phyloP scores from a whole-genome alignment of 2,888 invertebrate genomes.

The Neoitamus cyanurus region DNA sequence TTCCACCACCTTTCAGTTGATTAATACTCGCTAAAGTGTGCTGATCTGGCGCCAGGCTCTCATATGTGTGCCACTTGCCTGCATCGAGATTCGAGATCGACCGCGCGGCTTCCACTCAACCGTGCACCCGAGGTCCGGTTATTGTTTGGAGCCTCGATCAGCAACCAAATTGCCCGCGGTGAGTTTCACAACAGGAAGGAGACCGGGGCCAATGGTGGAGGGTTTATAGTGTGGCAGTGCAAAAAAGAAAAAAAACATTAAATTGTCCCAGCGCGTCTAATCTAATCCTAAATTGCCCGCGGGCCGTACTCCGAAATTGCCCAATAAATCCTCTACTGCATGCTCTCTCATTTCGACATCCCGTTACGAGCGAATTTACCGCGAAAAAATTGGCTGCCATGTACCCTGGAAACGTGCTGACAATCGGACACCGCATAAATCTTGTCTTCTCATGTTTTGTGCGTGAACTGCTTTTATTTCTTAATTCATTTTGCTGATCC shows the following conservation, averaged over 20 bases:
- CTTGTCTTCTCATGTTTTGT: constrained; percentile 2
- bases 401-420: constrained; percentile 12
- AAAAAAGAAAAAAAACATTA: not conserved
- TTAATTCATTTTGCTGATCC: constrained; percentile 19
- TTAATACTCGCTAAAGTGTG: constrained; percentile 35
- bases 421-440: constrained; percentile 33
- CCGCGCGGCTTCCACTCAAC: not conserved
- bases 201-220: not conserved
- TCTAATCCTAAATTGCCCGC: not conserved
- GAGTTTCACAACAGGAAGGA: not conserved
- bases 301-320: not conserved
- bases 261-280: not conserved
- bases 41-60: constrained; percentile 36
- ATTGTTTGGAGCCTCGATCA: not conserved
- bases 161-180: not conserved
- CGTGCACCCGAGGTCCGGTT: not conserved
- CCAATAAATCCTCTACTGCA: not conserved
- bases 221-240: not conserved
- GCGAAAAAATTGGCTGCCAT: not conserved
- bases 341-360: not conserved
- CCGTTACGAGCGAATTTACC: not conserved
- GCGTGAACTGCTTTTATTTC: constrained; percentile 33
- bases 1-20: constrained; percentile 32
- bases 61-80: constrained; percentile 19
- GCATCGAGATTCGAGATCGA: not conserved